These are phyloP conservation scores for Parnassius apollo DNA, from an alignment of 2,888 invertebrate species.

Conservation along the genomic window DNA sequence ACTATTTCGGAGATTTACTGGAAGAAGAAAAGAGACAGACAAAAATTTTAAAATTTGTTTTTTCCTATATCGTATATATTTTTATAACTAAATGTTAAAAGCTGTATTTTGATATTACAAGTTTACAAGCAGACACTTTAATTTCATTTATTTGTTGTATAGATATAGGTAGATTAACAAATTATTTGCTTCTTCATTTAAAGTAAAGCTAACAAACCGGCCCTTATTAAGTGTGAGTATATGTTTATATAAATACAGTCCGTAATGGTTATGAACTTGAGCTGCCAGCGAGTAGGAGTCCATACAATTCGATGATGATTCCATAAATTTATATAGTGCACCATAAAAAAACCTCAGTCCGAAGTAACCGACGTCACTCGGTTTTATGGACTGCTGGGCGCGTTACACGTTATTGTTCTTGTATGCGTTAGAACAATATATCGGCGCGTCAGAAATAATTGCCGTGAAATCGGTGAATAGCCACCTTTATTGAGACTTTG, in stretches of 20 bases:
- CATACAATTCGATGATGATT: slow-evolving; percentile 78
- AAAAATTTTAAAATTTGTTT: too few relatives aligned
- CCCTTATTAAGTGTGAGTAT: slow-evolving; percentile 2
- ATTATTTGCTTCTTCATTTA: slow-evolving; percentile 18
- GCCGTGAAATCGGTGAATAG: slow-evolving; percentile 64
- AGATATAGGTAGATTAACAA: not conserved
- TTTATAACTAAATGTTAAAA: too few relatives aligned
- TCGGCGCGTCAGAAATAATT: slow-evolving; percentile 52
- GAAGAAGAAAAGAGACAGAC: too few relatives aligned
- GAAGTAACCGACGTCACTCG: slow-evolving; percentile 75
- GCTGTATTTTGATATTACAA: too few relatives aligned
- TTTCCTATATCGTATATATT: too few relatives aligned
- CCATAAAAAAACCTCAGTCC: slow-evolving; percentile 68
- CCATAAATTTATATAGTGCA: slow-evolving; percentile 80
- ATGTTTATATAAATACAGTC: slow-evolving; percentile 69
- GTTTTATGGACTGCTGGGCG: slow-evolving; percentile 61
- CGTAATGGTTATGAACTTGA: slow-evolving; percentile 73
- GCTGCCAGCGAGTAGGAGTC: slow-evolving; percentile 68
- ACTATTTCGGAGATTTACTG: too few relatives aligned
- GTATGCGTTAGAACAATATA: slow-evolving; percentile 33
- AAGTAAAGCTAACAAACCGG: slow-evolving; percentile 18
- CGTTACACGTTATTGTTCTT: slow-evolving; percentile 58
- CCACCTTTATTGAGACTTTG: slow-evolving; percentile 53
- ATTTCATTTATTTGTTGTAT: too few relatives aligned
- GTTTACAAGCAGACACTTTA: too few relatives aligned